Evolutionary conservation across 2,888 invertebrate genomes (phyloP), one percentile per base, ranked within the genome.

Genomic region (Heterodera filipjevi): DNA sequence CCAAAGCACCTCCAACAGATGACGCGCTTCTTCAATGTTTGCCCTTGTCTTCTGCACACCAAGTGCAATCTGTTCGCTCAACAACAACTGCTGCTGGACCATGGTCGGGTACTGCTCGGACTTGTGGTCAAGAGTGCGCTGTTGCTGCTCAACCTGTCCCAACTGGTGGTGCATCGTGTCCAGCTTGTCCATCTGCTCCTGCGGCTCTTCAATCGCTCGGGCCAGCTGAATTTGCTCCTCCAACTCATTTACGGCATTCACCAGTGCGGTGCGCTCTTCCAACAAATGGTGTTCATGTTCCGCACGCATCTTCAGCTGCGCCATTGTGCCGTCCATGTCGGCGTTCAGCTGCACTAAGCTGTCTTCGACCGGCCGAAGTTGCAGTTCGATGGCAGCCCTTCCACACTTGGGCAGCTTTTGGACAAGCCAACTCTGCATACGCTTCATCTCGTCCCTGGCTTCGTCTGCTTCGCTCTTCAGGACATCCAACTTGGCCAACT

Each of bases 51-150:
- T 66, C 3, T 66, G 14, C 22, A 53, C 53, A 53, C 14, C 22
- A 53, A 19, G 53, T 53, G 53, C 53, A 16, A 66, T 66, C 30
- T 66, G 66, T 64, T 64, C 64, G n/a, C 27, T 64, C 64, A 64
- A 19, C 8, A 6, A 30, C 30, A 30, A 16, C 27, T 27, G 6
- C 66, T 66, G 6, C 39, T 39, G 39, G 6, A 12, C 33, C 22
- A n/a, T n/a, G n/a, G 46, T 76, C 68, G 33, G 53, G 33, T 77
- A 32, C 32, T 77, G 22, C 22, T 49, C 76, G 32, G 76, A 39
- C 2, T 32, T 32, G 2, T 59, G 59, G 14, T 78, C 74, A 16
- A 75, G 64, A 30, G n/a, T 44, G n/a, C 35, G 30, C 35, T 59
- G 12, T 16, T 44, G 33, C 39, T 39, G 33, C 27, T 77, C 78